phyloP scores from a whole-genome alignment of 2,113 vertebrate species.

The Columba livia region DNA sequence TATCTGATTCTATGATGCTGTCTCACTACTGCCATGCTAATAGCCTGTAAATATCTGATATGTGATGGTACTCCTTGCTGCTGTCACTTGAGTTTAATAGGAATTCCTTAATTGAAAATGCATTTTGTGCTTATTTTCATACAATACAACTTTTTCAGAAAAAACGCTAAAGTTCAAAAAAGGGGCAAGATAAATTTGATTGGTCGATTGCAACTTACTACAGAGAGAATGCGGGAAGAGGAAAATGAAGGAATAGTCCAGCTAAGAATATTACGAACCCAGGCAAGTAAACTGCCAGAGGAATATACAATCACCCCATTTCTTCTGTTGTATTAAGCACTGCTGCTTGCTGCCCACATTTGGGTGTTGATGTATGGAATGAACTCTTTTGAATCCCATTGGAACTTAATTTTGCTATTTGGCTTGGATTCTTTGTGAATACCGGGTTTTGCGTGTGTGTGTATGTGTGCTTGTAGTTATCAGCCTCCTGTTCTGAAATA shows the following conservation, averaged over 20 bases:
- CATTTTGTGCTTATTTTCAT: neutral
- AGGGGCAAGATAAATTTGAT: constrained; percentile 99
- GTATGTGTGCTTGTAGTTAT: neutral
- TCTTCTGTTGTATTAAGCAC: neutral
- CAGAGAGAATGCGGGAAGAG: constrained; percentile 97
- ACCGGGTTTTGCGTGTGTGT: neutral
- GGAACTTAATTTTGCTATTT: neutral
- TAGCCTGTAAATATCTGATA: neutral
- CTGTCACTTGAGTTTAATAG: neutral
- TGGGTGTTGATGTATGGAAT: neutral
- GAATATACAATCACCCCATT: neutral
- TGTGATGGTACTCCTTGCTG: neutral
- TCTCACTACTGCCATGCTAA: neutral
- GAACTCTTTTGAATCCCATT: neutral
- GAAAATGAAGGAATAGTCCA: constrained; percentile 99
- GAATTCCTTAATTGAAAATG: neutral
- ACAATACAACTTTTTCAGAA: constrained; percentile 80
- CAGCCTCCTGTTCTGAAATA: neutral
- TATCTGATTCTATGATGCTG: neutral
- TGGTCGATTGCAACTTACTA: constrained; percentile 95
- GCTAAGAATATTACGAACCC: constrained; percentile 96
- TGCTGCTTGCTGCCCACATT: neutral
- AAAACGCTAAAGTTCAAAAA: constrained; percentile 99
- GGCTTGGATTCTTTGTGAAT: neutral
- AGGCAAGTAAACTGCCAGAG: constrained; percentile 77